These are phyloP conservation scores for Drosophila kanekoi DNA, from an alignment of 2,888 invertebrate genomes.

Conservation along the genomic window DNA sequence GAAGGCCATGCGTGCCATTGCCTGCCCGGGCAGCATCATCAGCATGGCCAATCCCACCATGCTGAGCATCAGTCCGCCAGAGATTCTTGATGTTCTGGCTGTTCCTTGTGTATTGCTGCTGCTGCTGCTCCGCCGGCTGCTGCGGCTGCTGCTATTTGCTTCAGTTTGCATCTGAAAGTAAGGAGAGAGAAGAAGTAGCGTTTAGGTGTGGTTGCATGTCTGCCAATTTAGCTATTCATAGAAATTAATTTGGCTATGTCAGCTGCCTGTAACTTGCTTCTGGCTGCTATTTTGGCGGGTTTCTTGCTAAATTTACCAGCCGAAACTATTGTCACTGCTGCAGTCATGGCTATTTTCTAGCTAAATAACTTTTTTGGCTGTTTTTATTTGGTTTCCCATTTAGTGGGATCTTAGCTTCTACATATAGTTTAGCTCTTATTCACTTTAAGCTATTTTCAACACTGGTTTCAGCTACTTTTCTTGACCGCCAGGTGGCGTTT, in stretches of 20 bases:
- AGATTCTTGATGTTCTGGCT: slow-evolving; percentile 26
- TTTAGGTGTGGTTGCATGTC: slow-evolving; percentile 6
- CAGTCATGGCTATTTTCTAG: too few relatives aligned
- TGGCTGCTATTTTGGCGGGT: too few relatives aligned
- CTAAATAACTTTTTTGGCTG: too few relatives aligned
- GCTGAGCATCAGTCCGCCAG: slow-evolving; percentile 38
- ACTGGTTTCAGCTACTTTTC: not conserved
- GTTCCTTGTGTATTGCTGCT: slow-evolving; percentile 32
- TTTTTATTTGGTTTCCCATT: too few relatives aligned
- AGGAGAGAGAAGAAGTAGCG: not conserved
- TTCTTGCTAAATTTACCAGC: too few relatives aligned
- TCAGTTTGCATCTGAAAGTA: slow-evolving; percentile 51
- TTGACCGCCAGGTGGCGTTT: slow-evolving; percentile 37
- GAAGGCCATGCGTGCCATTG: slow-evolving; percentile 92
- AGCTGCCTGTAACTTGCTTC: too few relatives aligned
- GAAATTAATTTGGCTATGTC: too few relatives aligned
- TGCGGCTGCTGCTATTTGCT: slow-evolving; percentile 29
- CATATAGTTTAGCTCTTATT: too few relatives aligned
- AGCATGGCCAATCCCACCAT: slow-evolving; percentile 43
- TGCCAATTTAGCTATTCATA: slow-evolving; percentile 8
- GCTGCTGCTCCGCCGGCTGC: slow-evolving; percentile 22
- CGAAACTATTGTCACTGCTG: too few relatives aligned
- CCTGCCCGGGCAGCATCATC: slow-evolving; percentile 47
- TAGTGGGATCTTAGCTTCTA: too few relatives aligned
- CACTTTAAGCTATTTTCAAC: too few relatives aligned